Base-by-base conservation (phyloP, 1,140 invertebrate genomes). In the Tetramorium alpestre region DNA sequence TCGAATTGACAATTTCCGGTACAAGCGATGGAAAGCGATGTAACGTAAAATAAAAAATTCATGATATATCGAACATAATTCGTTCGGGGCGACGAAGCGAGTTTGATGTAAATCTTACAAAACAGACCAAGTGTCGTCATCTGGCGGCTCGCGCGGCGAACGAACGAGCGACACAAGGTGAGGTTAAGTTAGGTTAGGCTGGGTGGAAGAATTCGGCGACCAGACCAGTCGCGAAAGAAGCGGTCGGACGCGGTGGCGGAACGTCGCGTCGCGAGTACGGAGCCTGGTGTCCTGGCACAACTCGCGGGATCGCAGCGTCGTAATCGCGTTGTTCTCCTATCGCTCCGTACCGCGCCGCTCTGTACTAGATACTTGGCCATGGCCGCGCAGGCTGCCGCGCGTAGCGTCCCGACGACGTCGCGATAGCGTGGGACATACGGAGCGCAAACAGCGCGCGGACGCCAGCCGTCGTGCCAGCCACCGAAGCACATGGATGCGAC, bases 401-500 rank as follows among this genome's bases (percentile, higher is more conserved):
- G 22, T 69, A 54, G 22, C n/a, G 33, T 80, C 77, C 41, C 77
- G 47, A 69, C 77, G 47, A 69, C 13, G 28, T n/a, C 4, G 67
- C 80, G 80, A 75, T 84, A 84, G 38, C 56, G 64, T 44, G 49
- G n/a, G 13, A 18, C 13, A 13, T 28, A 16, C 25, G 65, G 22
- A 72, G 38, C 41, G n/a, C 38, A 18, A 62, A 28, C 16, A 33
- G 51, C n/a, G 16, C 33, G 16, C 28, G 8, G 58, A 51, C 77
- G 1, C 0, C 44, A 3, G 67, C 87, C 87, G 41, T 86, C 90
- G 88, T 91, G 88, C 87, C 70, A 85, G 88, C 78, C 88, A 77
- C 54, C 16, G 62, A 85, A 76, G 87, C 94, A 93, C 92, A 95
- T 95, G 94, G 94, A 95, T 91, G 90, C 93, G 82, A 90, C 91